Evolutionary conservation across 2,797 vertebrate genomes (phyloP).

Genomic region (Gallirallus australis): DNA sequence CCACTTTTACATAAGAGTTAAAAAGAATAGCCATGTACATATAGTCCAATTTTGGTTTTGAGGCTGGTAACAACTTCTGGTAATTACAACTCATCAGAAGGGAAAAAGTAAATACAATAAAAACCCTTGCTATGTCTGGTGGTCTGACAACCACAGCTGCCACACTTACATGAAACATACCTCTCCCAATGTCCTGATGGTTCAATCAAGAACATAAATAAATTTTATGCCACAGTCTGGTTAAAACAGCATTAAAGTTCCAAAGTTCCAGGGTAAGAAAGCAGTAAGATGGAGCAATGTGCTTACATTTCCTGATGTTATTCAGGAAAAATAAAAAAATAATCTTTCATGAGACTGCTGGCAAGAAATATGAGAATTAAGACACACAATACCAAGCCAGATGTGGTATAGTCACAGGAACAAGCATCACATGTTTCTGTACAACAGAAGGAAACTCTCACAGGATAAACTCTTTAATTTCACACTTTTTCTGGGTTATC

Average conservation of each 20-base stretch:
- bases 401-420: not conserved
- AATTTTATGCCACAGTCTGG: not conserved
- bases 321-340: not conserved
- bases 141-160: not conserved
- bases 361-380: not conserved
- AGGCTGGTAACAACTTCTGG: not conserved
- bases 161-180: not conserved
- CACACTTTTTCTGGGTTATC: not conserved
- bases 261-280: not conserved
- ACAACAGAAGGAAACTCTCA: not conserved
- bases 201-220: not conserved
- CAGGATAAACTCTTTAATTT: not conserved
- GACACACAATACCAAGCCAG: not conserved
- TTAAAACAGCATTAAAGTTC: not conserved
- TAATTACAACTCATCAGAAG: not conserved
- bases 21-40: not conserved
- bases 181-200: not conserved
- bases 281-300: not conserved
- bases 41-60: not conserved
- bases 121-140: not conserved
- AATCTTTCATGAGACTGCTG: not conserved
- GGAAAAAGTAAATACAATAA: no score
- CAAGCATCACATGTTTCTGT: not conserved
- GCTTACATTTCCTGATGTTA: not conserved
- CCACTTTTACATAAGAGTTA: not conserved